phyloP scores from a whole-genome alignment of 1,140 invertebrate genomes.

The Trissolcus basalis region DNA sequence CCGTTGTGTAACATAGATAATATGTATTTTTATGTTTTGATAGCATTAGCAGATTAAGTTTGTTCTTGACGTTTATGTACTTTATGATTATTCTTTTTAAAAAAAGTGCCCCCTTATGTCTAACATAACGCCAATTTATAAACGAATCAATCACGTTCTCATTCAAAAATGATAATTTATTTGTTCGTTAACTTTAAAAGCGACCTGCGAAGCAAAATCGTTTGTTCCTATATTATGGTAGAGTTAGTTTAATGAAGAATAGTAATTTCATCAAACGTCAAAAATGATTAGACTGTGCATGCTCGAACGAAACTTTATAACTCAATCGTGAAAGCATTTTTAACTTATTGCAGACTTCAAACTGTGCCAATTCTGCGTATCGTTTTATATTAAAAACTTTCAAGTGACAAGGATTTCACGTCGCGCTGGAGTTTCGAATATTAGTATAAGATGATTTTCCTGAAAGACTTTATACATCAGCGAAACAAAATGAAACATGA shows the following conservation, averaged over 20 bases:
- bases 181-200: no score
- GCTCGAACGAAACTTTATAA: constrained; percentile 9
- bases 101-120: no score
- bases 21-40: no score
- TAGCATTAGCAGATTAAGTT: no score
- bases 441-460: constrained; percentile 15
- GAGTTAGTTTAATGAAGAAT: background rate
- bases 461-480: constrained; percentile 11
- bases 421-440: constrained; percentile 16
- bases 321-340: constrained; percentile 18
- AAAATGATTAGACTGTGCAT: constrained; percentile 17
- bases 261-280: constrained; percentile 6
- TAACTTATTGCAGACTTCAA: constrained; percentile 11
- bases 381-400: constrained; percentile 26
- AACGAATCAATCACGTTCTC: no score
- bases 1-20: no score
- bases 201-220: no score
- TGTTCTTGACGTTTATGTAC: no score
- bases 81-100: no score
- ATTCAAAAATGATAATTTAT: no score
- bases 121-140: no score
- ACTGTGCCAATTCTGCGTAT: constrained; percentile 31
- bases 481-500: constrained; percentile 6
- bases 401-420: constrained; percentile 9
- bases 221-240: background rate